These are phyloP conservation scores for Cataglyphis cursor DNA, from an alignment of 2,888 invertebrate genomes.

Conservation along the genomic window DNA sequence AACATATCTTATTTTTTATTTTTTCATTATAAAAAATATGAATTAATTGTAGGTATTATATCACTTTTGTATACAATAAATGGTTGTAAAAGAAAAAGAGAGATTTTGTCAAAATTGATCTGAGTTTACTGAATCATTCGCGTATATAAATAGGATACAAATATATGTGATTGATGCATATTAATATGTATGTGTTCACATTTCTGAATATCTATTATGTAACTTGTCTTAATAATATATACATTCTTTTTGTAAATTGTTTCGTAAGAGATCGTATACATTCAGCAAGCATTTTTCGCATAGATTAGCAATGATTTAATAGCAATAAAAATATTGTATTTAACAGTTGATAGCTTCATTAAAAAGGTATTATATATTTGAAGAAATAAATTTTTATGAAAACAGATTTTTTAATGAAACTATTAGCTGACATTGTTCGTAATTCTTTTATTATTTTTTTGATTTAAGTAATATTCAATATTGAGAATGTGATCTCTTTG, in stretches of 20 bases:
- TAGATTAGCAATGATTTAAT: conserved; percentile 17
- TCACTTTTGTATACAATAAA: neutral
- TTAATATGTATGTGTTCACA: conserved; percentile 74
- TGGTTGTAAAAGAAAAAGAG: neutral
- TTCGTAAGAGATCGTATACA: conserved; percentile 56
- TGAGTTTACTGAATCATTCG: conserved; percentile 82
- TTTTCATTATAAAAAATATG: neutral
- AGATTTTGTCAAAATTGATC: conserved; percentile 64
- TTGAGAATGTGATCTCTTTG: conserved; percentile 49
- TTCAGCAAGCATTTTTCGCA: conserved; percentile 41
- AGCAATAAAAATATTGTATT: neutral
- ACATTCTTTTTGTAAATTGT: conserved; percentile 75
- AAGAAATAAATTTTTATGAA: neutral
- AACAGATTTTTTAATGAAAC: neutral
- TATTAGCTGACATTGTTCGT: neutral
- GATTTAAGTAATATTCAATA: conserved; percentile 26
- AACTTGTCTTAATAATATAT: conserved; percentile 74
- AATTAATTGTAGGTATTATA: neutral
- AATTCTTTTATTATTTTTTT: neutral
- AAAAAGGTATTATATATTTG: neutral
- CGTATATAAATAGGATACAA: conserved; percentile 85
- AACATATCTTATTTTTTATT: neutral
- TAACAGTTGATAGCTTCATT: neutral
- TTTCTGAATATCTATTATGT: conserved; percentile 66
- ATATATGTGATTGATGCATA: conserved; percentile 80